Base-by-base conservation (phyloP, 1,140 invertebrate genomes). In the Habropoda laboriosa region DNA sequence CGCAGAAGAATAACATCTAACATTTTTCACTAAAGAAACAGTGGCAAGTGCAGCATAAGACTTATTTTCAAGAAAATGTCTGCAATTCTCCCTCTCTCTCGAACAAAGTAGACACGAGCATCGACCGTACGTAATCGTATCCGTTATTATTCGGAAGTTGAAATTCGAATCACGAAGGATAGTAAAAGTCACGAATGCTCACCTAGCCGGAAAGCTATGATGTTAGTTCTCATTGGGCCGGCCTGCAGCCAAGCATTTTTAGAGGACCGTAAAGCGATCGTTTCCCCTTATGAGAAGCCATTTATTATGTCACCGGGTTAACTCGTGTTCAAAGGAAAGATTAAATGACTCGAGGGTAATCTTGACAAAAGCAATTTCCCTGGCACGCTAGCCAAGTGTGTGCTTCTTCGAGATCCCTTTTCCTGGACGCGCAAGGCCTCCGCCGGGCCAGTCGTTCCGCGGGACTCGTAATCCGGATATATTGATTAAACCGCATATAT, bases 401-500 rank as follows among this genome's bases (percentile, higher is more conserved):
- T 3, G n/a, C 40, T 38, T 30, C 74, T 40, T 58, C 8, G 53
- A 38, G 42, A 40, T 60, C 32, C 53, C 32, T 70, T 77, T 58
- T 5, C 18, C 27, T 21, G 2, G 10, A 1, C 27, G 16, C 58
- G 49, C n/a, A 35, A 38, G 35, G 49, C 30, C 53, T 70, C 21
- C 40, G 40, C n/a, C n/a, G n/a, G n/a, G 18, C 53, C 40, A 47
- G 51, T 47, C 73, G 27, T 67, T 68, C 27, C 40, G 42, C 74
- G 64, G 30, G n/a, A n/a, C 53, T 68, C 64, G 27, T 68, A 68
- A 77, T 42, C 53, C 63, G 32, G 55, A 51, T 55, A 35, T 84
- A 84, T 84, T 61, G 82, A 84, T 84, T 79, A 64, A 74, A 84
- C 51, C 75, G 76, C 75, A 55, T 74, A 79, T 84, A 84, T 84